These are phyloP conservation scores for Ptychoptera contaminata DNA, from an alignment of 2,888 invertebrate species.

Conservation along the genomic window DNA sequence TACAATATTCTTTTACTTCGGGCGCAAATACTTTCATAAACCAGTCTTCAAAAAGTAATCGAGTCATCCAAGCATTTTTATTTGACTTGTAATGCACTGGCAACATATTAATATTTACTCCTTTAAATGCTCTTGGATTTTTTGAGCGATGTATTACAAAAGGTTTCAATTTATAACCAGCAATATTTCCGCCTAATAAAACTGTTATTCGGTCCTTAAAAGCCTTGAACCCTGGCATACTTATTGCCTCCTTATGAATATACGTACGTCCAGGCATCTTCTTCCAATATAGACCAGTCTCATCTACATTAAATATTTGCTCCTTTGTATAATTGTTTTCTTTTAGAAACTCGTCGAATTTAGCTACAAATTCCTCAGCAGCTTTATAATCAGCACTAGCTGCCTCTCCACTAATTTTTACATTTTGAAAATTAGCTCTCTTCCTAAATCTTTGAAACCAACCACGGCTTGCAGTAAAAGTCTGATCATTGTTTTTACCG, in stretches of 20 bases:
- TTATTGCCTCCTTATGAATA: constrained; percentile 1
- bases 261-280: constrained; percentile 3
- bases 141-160: constrained; percentile 2
- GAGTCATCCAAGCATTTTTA: background rate
- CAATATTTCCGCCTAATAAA: background rate
- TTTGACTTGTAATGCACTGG: constrained; percentile 2
- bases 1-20: constrained; percentile 1
- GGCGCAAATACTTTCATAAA: too few relatives aligned
- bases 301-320: constrained; percentile 1
- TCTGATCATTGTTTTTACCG: constrained; percentile 2
- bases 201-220: background rate
- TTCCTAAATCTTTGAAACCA: constrained; percentile 1
- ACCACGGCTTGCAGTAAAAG: constrained; percentile 2
- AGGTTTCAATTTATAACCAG: constrained; percentile 3
- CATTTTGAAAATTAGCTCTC: constrained; percentile 3
- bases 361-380: constrained; percentile 1
- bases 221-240: constrained; percentile 1
- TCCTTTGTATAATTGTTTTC: constrained; percentile 2
- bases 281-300: background rate
- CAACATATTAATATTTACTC: constrained; percentile 1
- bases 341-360: constrained; percentile 2
- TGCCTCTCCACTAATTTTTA: constrained; percentile 1
- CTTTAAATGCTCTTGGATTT: constrained; percentile 1
- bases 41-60: background rate
- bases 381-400: constrained; percentile 1